Conservation (phyloP, 2,797 vertebrate genomes). For the Micropoecilia bifurca region DNA sequence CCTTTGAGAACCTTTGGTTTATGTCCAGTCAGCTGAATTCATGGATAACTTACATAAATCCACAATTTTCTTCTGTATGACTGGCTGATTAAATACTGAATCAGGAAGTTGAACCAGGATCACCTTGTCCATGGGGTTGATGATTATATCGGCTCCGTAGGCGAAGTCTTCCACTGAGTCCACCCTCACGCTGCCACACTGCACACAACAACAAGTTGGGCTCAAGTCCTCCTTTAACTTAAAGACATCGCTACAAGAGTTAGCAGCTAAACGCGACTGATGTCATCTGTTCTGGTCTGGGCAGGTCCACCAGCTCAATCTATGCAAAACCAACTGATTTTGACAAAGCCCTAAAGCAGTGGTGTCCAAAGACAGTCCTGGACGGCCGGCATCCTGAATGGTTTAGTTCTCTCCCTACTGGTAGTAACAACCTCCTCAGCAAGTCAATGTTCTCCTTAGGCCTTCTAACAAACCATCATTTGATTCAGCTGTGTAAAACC, state of each 20-base stretch:
- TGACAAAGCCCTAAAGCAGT: neutral
- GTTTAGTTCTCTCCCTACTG: too few species aligned
- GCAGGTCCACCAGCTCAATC: neutral
- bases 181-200: conserved; percentile 87
- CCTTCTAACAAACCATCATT: too few species aligned
- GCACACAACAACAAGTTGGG: neutral
- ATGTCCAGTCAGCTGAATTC: neutral
- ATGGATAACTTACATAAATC: neutral
- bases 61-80: neutral
- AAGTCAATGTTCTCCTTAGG: too few species aligned
- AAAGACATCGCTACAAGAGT: neutral
- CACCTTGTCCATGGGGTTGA: conserved; percentile 87
- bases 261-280: neutral
- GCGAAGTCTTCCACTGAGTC: conserved; percentile 93
- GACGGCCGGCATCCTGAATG: too few species aligned
- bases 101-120: neutral
- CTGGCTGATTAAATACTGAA: neutral
- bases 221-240: neutral
- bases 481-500: too few species aligned
- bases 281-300: neutral
- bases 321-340: neutral
- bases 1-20: neutral
- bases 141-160: conserved; percentile 85
- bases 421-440: too few species aligned
- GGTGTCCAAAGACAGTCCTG: too few species aligned